Base-by-base conservation (phyloP, 2,113 vertebrate genomes). In the Plecotus auritus region DNA sequence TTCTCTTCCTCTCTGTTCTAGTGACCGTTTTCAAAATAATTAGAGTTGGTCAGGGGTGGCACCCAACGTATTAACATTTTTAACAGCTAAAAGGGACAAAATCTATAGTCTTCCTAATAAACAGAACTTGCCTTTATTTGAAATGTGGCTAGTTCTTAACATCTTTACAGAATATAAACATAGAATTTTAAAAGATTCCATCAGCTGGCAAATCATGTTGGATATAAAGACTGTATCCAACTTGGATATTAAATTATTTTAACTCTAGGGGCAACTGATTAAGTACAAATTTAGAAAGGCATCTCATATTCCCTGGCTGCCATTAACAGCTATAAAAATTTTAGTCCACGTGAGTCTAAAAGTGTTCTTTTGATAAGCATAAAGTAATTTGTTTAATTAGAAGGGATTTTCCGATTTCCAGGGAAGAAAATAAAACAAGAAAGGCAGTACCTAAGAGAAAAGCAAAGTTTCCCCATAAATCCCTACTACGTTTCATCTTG, bases 341-440 rank as follows among this genome's bases (percentile, higher is more conserved):
- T 51, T 47, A 66, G 40, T 88, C 12, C 22, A 56, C 11, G 3
- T 61, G 40, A 77, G 1, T 69, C 28, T 69, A n/a, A 91, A 86
- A 85, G 30, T 49, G 1, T 37, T 77, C 12, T 78, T 84, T 73
- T 56, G n/a, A 80, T 74, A 93, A 72, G 37, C 5, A 85, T 32
- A 90, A 81, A 37, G 73, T 40, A 85, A 72, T 16, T 83, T 83
- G 66, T 83, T 12, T 42, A 88, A 84, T 67, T 93, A 49, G 61
- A 54, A 51, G 45, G 13, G 13, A 95, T 37, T 70, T 59, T 85
- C 30, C 54, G 14, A 84, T 77, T 83, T 49, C 16, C 28, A 91
- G 18, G 51, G 16, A 93, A 90, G 72, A 81, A 87, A 93, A 74
- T 42, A 91, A 93, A 94, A 77, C 1, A 84, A 92, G 69, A 85